A percentile compares a stretch with the other conserved stretches of the same genome.
phyloP scores from a whole-genome alignment of 1,140 invertebrate species.

The Ooceraea biroi region DNA sequence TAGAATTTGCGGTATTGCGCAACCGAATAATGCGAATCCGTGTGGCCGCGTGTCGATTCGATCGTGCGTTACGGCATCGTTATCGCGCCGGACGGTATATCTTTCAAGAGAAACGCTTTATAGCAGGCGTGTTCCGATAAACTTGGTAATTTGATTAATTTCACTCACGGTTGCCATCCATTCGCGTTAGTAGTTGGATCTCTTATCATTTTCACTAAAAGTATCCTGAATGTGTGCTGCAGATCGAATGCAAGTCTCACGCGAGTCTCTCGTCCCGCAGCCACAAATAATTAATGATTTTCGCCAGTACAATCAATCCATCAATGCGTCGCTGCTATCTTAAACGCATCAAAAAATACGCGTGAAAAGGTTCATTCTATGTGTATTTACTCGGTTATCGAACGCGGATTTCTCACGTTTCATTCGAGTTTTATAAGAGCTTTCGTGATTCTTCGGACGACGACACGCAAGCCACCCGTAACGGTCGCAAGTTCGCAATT shows the following conservation, averaged over 20 bases:
- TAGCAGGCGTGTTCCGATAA: not conserved
- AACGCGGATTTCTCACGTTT: not conserved
- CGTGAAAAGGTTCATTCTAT: not conserved
- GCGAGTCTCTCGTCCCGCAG: not conserved
- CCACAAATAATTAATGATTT: constrained; percentile 4
- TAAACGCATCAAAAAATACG: not conserved
- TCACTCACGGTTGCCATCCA: not conserved
- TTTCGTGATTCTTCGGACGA: not conserved
- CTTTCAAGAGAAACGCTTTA: constrained; percentile 1
- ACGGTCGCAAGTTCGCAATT: constrained; percentile 17
- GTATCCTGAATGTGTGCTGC: not conserved
- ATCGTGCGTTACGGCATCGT: not conserved
- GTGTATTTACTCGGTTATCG: not conserved
- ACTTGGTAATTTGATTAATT: constrained; percentile 19
- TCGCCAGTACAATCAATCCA: not conserved
- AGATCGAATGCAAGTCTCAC: not conserved
- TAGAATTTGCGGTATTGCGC: constrained; percentile 19
- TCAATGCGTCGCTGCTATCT: not conserved
- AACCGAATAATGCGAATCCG: constrained; percentile 39
- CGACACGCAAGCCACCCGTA: not conserved
- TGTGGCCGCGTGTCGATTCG: constrained; percentile 25
- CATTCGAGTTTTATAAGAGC: not conserved
- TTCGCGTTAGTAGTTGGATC: not conserved
- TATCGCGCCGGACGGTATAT: not conserved
- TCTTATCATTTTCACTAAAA: not conserved